Evolutionary conservation across 2,797 vertebrate genomes (phyloP), one percentile per base, ranked within the genome.

Genomic region (Borostomias antarcticus): DNA sequence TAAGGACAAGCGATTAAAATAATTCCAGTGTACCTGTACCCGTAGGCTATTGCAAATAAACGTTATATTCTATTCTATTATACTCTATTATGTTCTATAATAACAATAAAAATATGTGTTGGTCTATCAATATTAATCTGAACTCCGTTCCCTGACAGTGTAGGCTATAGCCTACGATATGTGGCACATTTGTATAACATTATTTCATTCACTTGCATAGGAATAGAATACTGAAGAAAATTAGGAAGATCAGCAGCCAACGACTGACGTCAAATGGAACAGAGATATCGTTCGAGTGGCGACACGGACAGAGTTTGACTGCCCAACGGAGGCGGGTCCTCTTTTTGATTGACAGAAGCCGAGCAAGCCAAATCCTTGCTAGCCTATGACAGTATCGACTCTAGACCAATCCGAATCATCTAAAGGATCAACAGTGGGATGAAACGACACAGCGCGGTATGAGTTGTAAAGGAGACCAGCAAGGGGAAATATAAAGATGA

Each of bases 321-420:
- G 8, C 35, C 76, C 77, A 86, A 80, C 77, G 8, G 8, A 0
- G 89, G 90, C 64, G 84, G 80, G 65, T 5, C 51, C 65, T 59
- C 4, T 0, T 0, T 0, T 0, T 43, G 71, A 89, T 72, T 81
- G 87, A 83, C 79, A 70, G 26, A 1, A 6, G 0, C 0, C 26
- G 0, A 74, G 37, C 85, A 0, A 89, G 84, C 89, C 0, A n/a
- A 0, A 77, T 0, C 9, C 0, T 1, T 30, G 2, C 53, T 30
- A 0, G 2, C 17, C 2, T 0, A 0, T 10, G 3, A 58, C 64
- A 21, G 5, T 45, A 9, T 2, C 10, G 19, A 10, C 4, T 0
- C 1, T 10, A 0, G 66, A 76, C 90, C 87, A 91, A 91, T 91
- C 68, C 74, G 13, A 72, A 33, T 59, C 32, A 21, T 25, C 6